Evolutionary conservation across 2,113 vertebrate species (phyloP), one percentile per base, ranked within the genome.

Genomic region (Odocoileus virginianus): DNA sequence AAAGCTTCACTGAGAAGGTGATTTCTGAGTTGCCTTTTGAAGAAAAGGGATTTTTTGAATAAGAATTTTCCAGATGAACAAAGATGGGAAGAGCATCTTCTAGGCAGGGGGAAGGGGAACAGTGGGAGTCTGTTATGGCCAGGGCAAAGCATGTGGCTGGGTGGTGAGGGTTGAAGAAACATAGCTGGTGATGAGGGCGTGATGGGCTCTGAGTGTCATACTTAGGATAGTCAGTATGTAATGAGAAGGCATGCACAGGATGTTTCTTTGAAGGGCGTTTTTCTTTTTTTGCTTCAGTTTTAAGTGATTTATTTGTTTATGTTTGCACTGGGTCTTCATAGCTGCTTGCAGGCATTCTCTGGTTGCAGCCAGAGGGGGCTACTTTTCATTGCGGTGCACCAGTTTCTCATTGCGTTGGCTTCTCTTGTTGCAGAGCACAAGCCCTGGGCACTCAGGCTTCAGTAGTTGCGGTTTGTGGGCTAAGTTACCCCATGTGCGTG

Each of bases 21-120:
- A 89, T 95, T 97, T 97, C 60, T 13, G 64, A 91, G 81, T 43
- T 85, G 64, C 36, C n/a, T 67, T 96, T 91, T 81, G 93, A 95
- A 79, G 89, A 74, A 3, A 40, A 74, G n/a, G n/a, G 36, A 40
- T 40, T 74, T 74, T 74, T 40, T 0, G 5, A 91, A 64, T 27
- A 64, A 52, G 71, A 95, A 96, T 90, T 96, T 96, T 90, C 60
- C 81, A 92, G 71, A 81, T 94, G 81, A 84, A 54, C 57, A 83
- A 78, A 90, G 45, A 79, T 58, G 33, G 28, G 47, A 94, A 87
- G 71, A 19, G n/a, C 86, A 36, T 40, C 36, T 81, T 89, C 55
- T 17, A 83, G 76, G 50, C 3, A 58, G 74, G 81, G 79, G 28
- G 28, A 2, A 10, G 87, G 33, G 23, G 7, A 50, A 23, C 3